Percentiles rank a stretch among this genome's conserved stretches.
phyloP scores from a whole-genome alignment of 1,140 invertebrate genomes.

The Capitella teleta region DNA sequence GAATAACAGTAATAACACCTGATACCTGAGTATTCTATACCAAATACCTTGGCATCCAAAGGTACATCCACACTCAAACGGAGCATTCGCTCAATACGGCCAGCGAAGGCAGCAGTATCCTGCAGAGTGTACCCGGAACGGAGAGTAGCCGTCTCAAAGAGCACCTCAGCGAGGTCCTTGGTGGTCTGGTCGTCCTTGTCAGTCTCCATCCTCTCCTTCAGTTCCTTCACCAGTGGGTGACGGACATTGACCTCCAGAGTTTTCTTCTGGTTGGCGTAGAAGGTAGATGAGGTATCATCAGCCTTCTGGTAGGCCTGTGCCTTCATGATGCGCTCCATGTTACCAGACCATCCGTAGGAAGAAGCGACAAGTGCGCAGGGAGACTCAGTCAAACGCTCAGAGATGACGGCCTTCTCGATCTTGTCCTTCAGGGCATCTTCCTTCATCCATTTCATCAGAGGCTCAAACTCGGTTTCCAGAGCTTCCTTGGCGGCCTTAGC shows the following conservation, averaged over 20 bases:
- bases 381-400: slow-evolving; percentile 79
- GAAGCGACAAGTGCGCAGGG: slow-evolving; percentile 94
- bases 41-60: slow-evolving; percentile 56
- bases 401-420: slow-evolving; percentile 72
- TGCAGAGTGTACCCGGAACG: slow-evolving; percentile 78
- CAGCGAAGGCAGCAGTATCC: slow-evolving; percentile 76
- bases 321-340: slow-evolving; percentile 93
- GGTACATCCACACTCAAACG: slow-evolving; percentile 58
- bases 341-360: slow-evolving; percentile 93
- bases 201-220: slow-evolving; percentile 65
- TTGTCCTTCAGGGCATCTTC: slow-evolving; percentile 73
- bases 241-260: slow-evolving; percentile 94
- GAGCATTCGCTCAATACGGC: slow-evolving; percentile 77
- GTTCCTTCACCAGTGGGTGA: slow-evolving; percentile 88
- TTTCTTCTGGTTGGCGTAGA: slow-evolving; percentile 94
- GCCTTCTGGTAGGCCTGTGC: slow-evolving; percentile 95
- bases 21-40: too few species aligned
- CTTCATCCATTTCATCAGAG: slow-evolving; percentile 80
- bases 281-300: slow-evolving; percentile 65
- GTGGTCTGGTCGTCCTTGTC: slow-evolving; percentile 59
- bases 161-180: slow-evolving; percentile 75
- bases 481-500: slow-evolving; percentile 72
- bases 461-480: slow-evolving; percentile 72
- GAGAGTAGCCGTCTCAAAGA: slow-evolving; percentile 83
- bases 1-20: slow-evolving; percentile 4